These are phyloP conservation scores for Trissoscelio sp. DNA, from an alignment of 2,888 invertebrate species.

Conservation along the genomic window DNA sequence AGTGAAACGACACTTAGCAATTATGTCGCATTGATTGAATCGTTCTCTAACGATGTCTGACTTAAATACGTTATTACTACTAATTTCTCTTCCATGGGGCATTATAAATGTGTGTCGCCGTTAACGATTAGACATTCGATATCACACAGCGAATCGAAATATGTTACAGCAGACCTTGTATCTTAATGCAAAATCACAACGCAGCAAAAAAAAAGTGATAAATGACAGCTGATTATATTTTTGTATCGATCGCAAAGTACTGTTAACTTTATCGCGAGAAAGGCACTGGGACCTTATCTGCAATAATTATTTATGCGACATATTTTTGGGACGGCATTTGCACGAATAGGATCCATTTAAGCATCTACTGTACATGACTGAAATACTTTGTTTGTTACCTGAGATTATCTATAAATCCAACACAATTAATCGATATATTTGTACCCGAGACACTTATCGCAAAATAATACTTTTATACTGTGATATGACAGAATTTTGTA, in stretches of 20 bases:
- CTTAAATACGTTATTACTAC: slow-evolving; percentile 39
- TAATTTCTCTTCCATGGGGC: slow-evolving; percentile 23
- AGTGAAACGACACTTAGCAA: slow-evolving; percentile 17
- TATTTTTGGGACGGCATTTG: slow-evolving; percentile 23
- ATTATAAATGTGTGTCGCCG: slow-evolving; percentile 43
- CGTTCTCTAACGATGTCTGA: slow-evolving; percentile 35
- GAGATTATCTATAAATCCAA: slow-evolving; percentile 6
- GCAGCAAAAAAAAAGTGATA: slow-evolving; percentile 53
- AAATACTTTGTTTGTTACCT: slow-evolving; percentile 19
- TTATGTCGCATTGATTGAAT: slow-evolving; percentile 23
- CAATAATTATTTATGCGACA: slow-evolving; percentile 25
- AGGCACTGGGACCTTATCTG: slow-evolving; percentile 7
- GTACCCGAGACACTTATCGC: not conserved
- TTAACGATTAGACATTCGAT: slow-evolving; percentile 37
- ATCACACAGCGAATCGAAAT: slow-evolving; percentile 27
- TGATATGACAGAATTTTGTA: slow-evolving; percentile 49
- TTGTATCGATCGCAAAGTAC: slow-evolving; percentile 26
- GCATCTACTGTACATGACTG: slow-evolving; percentile 2
- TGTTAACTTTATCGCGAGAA: slow-evolving; percentile 2
- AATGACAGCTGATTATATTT: slow-evolving; percentile 49
- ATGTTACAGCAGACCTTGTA: slow-evolving; percentile 31
- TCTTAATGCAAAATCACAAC: slow-evolving; percentile 58
- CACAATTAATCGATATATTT: not conserved
- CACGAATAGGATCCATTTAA: not conserved
- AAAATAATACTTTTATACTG: slow-evolving; percentile 39